Evolutionary conservation across 2,113 vertebrate species (phyloP), one percentile per base, ranked within the genome.

Genomic region (Atrichornis clamosus): DNA sequence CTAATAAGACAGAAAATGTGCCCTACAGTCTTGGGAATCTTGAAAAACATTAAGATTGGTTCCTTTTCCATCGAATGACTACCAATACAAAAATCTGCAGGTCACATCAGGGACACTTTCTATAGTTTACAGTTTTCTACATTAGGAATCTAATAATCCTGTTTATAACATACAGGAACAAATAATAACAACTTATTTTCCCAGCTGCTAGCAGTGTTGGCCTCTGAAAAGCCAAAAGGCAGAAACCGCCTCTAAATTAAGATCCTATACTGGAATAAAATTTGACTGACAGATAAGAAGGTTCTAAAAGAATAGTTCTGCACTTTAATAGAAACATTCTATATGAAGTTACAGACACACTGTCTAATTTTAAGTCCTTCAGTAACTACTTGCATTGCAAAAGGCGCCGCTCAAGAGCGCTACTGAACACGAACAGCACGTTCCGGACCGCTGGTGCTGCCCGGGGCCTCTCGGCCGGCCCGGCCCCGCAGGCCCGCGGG

Each of bases 261-360:
- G 32, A 63, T 13, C 6, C 15, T 24, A 6, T 1, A 26, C 3
- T 6, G 6, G 22, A 68, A 69, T 19, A 64, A 80, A 68, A 72
- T 15, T 0, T 30, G 39, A 55, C 13, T 39, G 44, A 8, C 44
- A 30, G 9, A 30, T 44, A 46, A 60, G 28, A 10, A 30, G 55
- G 16, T 15, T 30, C 10, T 37, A 16, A 3, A 46, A 15, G 9
- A 27, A 27, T 17, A 8, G 6, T 23, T 41, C 35, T 39, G 18
- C 7, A 21, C 16, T 35, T 77, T 10, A 33, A 60, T 77, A 60
- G 12, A 60, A 37, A 60, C 10, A 17, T 22, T 50, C 17, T 1
- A 1, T 3, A 9, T 10, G 16, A 33, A 53, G 22, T 6, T 5
- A 58, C 15, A 11, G 22, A 6, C 2, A 14, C 14, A 13, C 18